phyloP scores from a whole-genome alignment of 2,888 invertebrate species.

The Pammene aurita region DNA sequence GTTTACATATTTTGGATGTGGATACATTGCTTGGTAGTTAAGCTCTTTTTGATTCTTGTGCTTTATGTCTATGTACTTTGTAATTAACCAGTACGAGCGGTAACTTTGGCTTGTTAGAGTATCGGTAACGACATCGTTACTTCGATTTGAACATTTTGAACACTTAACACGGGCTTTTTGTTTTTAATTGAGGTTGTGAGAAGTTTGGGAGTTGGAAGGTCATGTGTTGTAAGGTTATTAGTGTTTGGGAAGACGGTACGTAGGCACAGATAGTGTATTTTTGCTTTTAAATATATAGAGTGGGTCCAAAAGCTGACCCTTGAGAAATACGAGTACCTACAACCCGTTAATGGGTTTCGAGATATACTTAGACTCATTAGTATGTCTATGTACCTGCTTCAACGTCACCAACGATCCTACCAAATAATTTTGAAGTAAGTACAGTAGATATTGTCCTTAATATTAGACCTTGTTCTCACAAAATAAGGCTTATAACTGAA shows the following conservation, averaged over 20 bases:
- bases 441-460: neutral
- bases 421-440: neutral
- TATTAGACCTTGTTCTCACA: neutral
- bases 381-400: neutral
- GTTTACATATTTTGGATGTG: neutral
- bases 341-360: neutral
- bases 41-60: neutral
- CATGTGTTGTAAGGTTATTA: constrained; percentile 18
- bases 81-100: constrained; percentile 63
- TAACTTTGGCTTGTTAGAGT: constrained; percentile 69
- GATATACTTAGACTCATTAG: too few relatives aligned
- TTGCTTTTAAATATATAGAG: neutral
- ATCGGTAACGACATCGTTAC: constrained; percentile 76
- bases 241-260: neutral
- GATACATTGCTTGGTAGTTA: neutral
- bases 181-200: constrained; percentile 68
- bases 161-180: constrained; percentile 68
- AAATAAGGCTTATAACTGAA: neutral
- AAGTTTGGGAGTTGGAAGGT: constrained; percentile 39
- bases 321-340: neutral
- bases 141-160: constrained; percentile 68
- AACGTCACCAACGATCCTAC: neutral
- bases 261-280: neutral
- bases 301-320: neutral
- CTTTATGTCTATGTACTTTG: constrained; percentile 56